Evolutionary conservation across 2,113 vertebrate species (phyloP).

Genomic region (Lophius piscatorius): DNA sequence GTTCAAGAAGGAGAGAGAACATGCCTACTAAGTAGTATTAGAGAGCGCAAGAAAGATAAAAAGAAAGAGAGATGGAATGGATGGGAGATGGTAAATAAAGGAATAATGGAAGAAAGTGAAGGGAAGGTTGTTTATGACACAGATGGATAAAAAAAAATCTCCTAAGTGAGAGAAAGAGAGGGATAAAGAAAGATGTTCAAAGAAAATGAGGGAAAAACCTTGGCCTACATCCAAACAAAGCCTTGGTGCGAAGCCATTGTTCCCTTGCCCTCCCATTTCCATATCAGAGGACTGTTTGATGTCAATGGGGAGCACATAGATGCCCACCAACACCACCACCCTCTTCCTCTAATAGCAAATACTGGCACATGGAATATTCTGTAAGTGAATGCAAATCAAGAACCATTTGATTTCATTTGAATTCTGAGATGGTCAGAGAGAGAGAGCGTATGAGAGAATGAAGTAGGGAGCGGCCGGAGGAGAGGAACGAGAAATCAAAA

Average conservation of each 20-base stretch:
- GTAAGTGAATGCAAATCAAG: slow-evolving; percentile 85
- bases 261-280: slow-evolving; percentile 81
- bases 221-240: slow-evolving; percentile 85
- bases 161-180: slow-evolving; percentile 23
- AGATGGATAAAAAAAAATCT: slow-evolving; percentile 28
- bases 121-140: slow-evolving; percentile 6
- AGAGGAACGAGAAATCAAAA: slow-evolving; percentile 67
- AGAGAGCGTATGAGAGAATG: slow-evolving; percentile 2
- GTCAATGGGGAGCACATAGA: slow-evolving; percentile 80
- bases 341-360: slow-evolving; percentile 80
- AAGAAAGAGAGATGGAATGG: not conserved
- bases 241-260: slow-evolving; percentile 82
- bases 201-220: slow-evolving; percentile 73
- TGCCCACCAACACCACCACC: slow-evolving; percentile 66
- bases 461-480: slow-evolving; percentile 12
- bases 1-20: slow-evolving; percentile 10
- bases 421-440: slow-evolving; percentile 79
- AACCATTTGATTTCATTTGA: slow-evolving; percentile 81
- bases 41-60: not conserved
- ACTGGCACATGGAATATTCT: slow-evolving; percentile 85
- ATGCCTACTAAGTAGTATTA: not conserved
- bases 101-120: not conserved
- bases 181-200: slow-evolving; percentile 39
- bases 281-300: slow-evolving; percentile 88
- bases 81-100: slow-evolving; percentile 1